Evolutionary conservation across 2,888 invertebrate species (phyloP).

Genomic region (Leptinotarsa tumamoca): DNA sequence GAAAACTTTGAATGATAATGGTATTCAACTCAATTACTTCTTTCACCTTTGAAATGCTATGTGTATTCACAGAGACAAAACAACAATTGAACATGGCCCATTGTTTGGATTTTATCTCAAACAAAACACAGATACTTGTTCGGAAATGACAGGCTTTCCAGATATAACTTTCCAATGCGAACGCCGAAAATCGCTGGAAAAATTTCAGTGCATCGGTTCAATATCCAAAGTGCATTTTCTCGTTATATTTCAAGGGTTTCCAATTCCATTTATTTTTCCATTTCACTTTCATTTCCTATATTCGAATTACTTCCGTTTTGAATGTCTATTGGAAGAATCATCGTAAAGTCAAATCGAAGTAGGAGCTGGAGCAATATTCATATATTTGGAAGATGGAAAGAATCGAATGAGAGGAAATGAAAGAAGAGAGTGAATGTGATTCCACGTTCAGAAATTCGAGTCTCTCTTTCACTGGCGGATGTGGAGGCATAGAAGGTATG

Average conservation of each 20-base stretch:
- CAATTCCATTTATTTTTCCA: conserved; percentile 40
- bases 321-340: conserved; percentile 12
- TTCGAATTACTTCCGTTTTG: conserved; percentile 41
- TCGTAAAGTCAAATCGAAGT: neutral
- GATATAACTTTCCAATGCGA: neutral
- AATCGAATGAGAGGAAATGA: conserved; percentile 1
- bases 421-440: neutral
- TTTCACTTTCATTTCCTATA: conserved; percentile 43
- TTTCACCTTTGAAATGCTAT: too few relatives aligned
- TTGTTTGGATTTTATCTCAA: too few relatives aligned
- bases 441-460: neutral
- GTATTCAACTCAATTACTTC: too few relatives aligned
- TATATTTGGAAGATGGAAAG: conserved; percentile 11
- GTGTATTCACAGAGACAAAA: neutral
- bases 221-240: conserved; percentile 28
- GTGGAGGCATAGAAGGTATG: neutral
- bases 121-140: neutral
- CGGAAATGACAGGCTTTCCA: neutral
- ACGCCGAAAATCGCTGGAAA: neutral
- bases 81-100: neutral
- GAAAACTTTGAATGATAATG: too few relatives aligned
- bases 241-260: conserved; percentile 21
- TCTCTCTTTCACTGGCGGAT: neutral
- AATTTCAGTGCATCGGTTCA: conserved; percentile 26
- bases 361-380: conserved; percentile 24